Base-by-base conservation (phyloP, 2,113 vertebrate species). In the Tetrax tetrax region DNA sequence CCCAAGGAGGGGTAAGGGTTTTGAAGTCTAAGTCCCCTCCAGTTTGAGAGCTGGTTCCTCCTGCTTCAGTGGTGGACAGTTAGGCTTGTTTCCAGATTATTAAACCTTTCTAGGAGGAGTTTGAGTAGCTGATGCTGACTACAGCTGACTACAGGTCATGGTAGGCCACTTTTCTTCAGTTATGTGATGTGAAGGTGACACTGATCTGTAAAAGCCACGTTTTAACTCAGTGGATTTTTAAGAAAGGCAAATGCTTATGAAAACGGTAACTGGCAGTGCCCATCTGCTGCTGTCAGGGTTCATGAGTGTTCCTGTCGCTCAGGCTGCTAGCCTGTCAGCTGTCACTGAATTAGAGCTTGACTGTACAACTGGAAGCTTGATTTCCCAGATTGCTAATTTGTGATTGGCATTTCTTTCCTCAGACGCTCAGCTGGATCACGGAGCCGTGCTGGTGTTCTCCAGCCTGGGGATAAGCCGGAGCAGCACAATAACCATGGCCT, bases 381-480 rank as follows among this genome's bases (percentile, higher is more conserved):
- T 84, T 74, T 72, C 66, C 71, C 78, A 50, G 48, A 24, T 64
- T 21, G 7, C 43, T 93, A 8, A 92, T 35, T 28, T 57, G 43
- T 86, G 82, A 61, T 29, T 91, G 92, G 64, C 75, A 14, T 87
- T 95, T 95, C 79, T 83, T 37, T 92, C 2, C 92, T 76, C 72
- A 98, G 98, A 98, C 16, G 7, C 87, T 57, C 95, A 98, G 83
- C 51, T 97, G 17, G 41, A 47, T 4, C 48, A 7, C 0, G 97
- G 95, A 75, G 98, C 98, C 3, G 95, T 98, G 45, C 93, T 99
- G 96, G 94, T 99, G 38, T 98, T 98, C 93, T 99, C 99, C 69
- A 98, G 78, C 13, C 83, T 93, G 64, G 99, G 99, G 31, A 96
- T 98, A 45, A 99, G 98, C 89, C 98, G 99, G 23, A 98, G 98